A percentile compares a stretch with the other conserved stretches of the same genome.
Evolutionary conservation across 1,140 invertebrate genomes (phyloP).

Genomic region (Agrilus planipennis): DNA sequence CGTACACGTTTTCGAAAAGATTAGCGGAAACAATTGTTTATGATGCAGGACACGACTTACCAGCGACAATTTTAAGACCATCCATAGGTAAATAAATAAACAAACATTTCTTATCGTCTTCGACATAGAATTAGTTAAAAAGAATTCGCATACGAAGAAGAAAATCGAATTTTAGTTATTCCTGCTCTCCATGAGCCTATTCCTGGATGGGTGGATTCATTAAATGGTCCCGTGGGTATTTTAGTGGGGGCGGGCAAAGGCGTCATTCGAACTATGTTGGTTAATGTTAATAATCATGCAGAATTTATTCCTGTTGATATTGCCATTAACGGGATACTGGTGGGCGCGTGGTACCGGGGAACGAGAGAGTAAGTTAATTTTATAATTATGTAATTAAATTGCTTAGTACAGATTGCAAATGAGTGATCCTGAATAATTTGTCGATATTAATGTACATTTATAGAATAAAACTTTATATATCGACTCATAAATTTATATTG

Average conservation of each 20-base stretch:
- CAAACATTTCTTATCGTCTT: no score
- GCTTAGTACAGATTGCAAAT: no score
- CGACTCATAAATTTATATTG: no score
- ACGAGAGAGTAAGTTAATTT: conserved; percentile 40
- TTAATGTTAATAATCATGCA: conserved; percentile 44
- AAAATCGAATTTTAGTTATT: conserved; percentile 54
- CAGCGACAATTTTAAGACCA: conserved; percentile 75
- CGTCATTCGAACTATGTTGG: conserved; percentile 60
- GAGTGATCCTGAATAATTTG: no score
- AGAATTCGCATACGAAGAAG: no score
- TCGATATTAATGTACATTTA: no score
- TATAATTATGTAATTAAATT: no score
- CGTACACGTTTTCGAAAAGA: conserved; percentile 77
- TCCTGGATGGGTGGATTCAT: conserved; percentile 86
- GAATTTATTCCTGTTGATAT: conserved; percentile 85
- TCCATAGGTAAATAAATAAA: conserved; percentile 61
- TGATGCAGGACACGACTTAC: conserved; percentile 54
- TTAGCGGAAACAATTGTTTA: conserved; percentile 65
- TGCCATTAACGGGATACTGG: conserved; percentile 69
- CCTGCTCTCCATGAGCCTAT: conserved; percentile 51
- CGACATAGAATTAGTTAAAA: no score
- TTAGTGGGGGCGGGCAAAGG: conserved; percentile 65
- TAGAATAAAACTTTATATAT: no score
- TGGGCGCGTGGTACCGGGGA: conserved; percentile 59
- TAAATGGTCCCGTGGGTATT: conserved; percentile 80